Evolutionary conservation across 2,113 vertebrate genomes (phyloP).

Genomic region (Todiramphus saurophagus): DNA sequence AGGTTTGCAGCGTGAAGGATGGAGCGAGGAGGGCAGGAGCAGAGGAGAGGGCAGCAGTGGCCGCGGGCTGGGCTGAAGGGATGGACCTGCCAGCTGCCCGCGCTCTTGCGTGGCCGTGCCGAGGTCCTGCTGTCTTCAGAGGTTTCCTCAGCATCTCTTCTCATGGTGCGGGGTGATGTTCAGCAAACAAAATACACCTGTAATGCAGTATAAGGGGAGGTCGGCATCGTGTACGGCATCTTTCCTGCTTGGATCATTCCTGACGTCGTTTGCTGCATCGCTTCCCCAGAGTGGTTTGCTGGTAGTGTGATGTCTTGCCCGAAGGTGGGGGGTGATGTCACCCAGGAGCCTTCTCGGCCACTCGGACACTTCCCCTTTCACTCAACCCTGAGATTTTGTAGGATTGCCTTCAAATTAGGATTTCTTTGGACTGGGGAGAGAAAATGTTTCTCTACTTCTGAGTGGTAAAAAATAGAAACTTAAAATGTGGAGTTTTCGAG

Average conservation of each 20-base stretch:
- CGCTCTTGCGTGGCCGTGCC: background rate
- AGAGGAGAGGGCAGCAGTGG: background rate
- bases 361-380: background rate
- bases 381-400: background rate
- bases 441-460: background rate
- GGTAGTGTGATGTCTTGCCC: too few relatives aligned
- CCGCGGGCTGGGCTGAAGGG: background rate
- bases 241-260: background rate
- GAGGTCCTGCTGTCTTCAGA: background rate
- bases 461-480: background rate
- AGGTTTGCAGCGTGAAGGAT: background rate
- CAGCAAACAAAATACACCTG: background rate
- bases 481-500: background rate
- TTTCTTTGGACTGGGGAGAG: background rate
- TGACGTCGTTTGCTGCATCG: accelerated
- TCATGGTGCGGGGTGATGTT: background rate
- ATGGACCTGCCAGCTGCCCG: background rate
- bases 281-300: background rate
- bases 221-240: accelerated
- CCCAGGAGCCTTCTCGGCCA: background rate
- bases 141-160: background rate
- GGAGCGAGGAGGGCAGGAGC: background rate
- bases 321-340: background rate
- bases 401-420: background rate
- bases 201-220: background rate